Conservation (phyloP, 2,888 invertebrate species). For the Brachynemurus nebulosus region DNA sequence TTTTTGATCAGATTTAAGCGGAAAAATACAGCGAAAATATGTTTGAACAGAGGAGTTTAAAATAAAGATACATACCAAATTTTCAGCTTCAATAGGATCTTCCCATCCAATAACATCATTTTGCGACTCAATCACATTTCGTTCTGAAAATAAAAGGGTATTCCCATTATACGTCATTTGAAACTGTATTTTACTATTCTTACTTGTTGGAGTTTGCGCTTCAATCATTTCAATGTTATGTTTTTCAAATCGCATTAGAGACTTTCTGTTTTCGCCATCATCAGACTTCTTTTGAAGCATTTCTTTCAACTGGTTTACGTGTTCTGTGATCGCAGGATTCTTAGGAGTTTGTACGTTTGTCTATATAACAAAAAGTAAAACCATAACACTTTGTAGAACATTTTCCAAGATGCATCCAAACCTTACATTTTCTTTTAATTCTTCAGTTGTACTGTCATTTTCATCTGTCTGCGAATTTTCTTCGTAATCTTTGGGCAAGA, state of each 20-base stretch:
- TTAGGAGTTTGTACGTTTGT: too few relatives aligned
- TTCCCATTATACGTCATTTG: background rate
- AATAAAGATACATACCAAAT: too few relatives aligned
- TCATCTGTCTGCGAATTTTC: background rate
- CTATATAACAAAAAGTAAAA: too few relatives aligned
- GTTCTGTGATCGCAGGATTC: conserved; percentile 30
- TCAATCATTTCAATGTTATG: background rate
- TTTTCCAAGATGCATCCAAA: too few relatives aligned
- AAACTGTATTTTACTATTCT: too few relatives aligned
- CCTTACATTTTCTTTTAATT: too few relatives aligned
- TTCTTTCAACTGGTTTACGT: conserved; percentile 36
- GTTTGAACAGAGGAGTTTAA: too few relatives aligned
- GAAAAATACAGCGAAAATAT: too few relatives aligned
- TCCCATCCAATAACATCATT: conserved; percentile 62
- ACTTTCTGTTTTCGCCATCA: background rate
- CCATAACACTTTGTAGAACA: too few relatives aligned
- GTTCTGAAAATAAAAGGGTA: background rate
- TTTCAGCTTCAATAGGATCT: conserved; percentile 28
- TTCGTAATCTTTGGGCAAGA: conserved; percentile 20
- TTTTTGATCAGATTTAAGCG: too few relatives aligned
- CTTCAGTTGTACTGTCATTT: too few relatives aligned
- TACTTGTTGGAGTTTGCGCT: background rate
- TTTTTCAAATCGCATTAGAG: background rate
- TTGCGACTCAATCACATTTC: conserved; percentile 34
- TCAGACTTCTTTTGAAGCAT: conserved; percentile 29